phyloP scores from a whole-genome alignment of 1,140 invertebrate species.

The Lucilia cuprina region DNA sequence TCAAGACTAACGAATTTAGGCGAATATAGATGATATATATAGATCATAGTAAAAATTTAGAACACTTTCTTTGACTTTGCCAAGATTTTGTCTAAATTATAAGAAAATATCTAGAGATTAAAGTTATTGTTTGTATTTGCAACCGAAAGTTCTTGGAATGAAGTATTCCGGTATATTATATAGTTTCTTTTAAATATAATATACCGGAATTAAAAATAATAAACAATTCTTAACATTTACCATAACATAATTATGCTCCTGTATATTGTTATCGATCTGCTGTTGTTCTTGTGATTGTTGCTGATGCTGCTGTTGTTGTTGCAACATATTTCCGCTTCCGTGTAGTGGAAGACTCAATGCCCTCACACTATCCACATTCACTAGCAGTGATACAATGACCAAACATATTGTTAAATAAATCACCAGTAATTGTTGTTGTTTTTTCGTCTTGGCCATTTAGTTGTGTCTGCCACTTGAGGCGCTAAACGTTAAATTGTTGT shows the following conservation, averaged over 20 bases:
- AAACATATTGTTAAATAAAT: constrained; percentile 1
- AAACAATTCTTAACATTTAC: background rate
- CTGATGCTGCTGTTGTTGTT: constrained; percentile 8
- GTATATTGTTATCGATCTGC: background rate
- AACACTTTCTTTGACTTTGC: too few relatives aligned
- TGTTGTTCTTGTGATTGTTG: background rate
- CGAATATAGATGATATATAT: too few relatives aligned
- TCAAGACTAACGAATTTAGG: too few relatives aligned
- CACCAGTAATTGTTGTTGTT: background rate
- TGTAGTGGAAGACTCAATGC: background rate
- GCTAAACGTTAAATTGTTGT: constrained; percentile 8
- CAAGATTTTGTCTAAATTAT: too few relatives aligned
- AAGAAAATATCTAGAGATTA: too few relatives aligned
- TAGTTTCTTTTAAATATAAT: too few relatives aligned
- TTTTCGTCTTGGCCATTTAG: constrained; percentile 20
- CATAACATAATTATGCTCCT: constrained; percentile 25
- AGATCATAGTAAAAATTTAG: too few relatives aligned
- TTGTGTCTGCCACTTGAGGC: constrained; percentile 29
- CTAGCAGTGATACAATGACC: background rate
- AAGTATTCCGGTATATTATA: too few relatives aligned
- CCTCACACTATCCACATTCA: background rate
- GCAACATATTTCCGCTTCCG: constrained; percentile 10
- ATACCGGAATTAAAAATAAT: too few relatives aligned
- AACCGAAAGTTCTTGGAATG: too few relatives aligned
- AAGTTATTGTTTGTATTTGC: too few relatives aligned